Conservation (phyloP, 2,113 vertebrate genomes). For the Caranx ignobilis region DNA sequence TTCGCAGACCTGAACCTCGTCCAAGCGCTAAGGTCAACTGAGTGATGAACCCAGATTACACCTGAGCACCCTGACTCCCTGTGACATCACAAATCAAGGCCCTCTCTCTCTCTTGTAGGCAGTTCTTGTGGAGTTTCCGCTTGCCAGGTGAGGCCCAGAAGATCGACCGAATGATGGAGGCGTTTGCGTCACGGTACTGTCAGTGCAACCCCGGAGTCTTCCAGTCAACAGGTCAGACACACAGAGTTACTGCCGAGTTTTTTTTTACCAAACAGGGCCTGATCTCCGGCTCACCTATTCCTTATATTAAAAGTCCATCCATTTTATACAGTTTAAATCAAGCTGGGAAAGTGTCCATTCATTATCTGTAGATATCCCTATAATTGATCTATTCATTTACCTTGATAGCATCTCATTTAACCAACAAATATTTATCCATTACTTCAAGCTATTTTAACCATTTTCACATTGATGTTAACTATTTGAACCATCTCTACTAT, state of each 20-base stretch:
- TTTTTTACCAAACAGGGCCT: too few species aligned
- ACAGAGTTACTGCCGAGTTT: background rate
- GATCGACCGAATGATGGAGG: constrained; percentile 99
- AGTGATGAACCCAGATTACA: background rate
- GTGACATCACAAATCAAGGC: background rate
- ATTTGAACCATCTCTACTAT: too few species aligned
- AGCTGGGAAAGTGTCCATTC: too few species aligned
- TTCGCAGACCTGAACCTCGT: constrained; percentile 99
- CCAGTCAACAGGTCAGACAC: constrained; percentile 94
- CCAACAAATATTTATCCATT: too few species aligned
- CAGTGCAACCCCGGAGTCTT: constrained; percentile 98
- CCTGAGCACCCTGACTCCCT: background rate
- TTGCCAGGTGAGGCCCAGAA: constrained; percentile 98
- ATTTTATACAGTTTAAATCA: too few species aligned
- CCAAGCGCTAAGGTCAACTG: constrained; percentile 94
- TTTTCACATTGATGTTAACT: too few species aligned
- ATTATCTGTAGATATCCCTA: too few species aligned
- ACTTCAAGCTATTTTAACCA: too few species aligned
- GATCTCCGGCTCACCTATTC: too few species aligned
- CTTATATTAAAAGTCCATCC: too few species aligned
- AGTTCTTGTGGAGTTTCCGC: constrained; percentile 98
- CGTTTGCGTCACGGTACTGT: constrained; percentile 96
- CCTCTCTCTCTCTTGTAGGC: constrained; percentile 79
- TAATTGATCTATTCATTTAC: too few species aligned
- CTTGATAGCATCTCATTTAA: too few species aligned